These are phyloP conservation scores for Cottoperca gobio DNA, from an alignment of 2,797 vertebrate species.

Conservation along the genomic window DNA sequence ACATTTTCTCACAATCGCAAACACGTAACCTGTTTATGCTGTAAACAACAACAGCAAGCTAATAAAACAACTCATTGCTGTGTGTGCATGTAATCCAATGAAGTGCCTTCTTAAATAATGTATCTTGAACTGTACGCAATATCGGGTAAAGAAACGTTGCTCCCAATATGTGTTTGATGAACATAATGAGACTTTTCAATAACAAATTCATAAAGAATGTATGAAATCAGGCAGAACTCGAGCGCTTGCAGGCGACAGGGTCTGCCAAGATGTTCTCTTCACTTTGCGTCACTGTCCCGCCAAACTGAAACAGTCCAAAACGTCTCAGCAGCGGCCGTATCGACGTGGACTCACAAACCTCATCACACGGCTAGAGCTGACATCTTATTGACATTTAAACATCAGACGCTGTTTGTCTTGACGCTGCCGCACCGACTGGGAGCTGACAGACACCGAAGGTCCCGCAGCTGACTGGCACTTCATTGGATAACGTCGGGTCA, in stretches of 20 bases:
- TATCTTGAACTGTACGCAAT: conserved; percentile 60
- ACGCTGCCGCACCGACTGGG: conserved; percentile 55
- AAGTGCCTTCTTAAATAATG: conserved; percentile 72
- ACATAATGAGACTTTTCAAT: conserved; percentile 84
- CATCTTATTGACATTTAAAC: conserved; percentile 62
- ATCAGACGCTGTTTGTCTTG: conserved; percentile 57
- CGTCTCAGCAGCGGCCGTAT: conserved; percentile 25
- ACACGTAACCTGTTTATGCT: conserved; percentile 82
- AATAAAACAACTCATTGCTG: conserved; percentile 77
- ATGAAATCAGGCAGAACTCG: conserved; percentile 74
- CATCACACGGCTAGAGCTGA: conserved; percentile 57
- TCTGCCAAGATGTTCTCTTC: conserved; percentile 52
- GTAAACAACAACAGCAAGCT: conserved; percentile 78
- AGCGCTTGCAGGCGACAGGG: conserved; percentile 25
- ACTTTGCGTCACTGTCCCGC: conserved; percentile 68
- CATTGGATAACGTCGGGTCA: conserved; percentile 39
- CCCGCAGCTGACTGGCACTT: conserved; percentile 42
- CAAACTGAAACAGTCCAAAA: conserved; percentile 12
- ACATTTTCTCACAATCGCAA: conserved; percentile 71
- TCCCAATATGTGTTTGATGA: conserved; percentile 79
- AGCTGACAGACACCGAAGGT: conserved; percentile 45
- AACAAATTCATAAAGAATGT: conserved; percentile 85
- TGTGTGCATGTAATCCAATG: conserved; percentile 81
- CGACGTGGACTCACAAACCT: conserved; percentile 46
- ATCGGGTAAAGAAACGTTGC: conserved; percentile 72